These are phyloP conservation scores for Cryptoprocta ferox DNA, from an alignment of 2,797 vertebrate species.

Conservation along the genomic window DNA sequence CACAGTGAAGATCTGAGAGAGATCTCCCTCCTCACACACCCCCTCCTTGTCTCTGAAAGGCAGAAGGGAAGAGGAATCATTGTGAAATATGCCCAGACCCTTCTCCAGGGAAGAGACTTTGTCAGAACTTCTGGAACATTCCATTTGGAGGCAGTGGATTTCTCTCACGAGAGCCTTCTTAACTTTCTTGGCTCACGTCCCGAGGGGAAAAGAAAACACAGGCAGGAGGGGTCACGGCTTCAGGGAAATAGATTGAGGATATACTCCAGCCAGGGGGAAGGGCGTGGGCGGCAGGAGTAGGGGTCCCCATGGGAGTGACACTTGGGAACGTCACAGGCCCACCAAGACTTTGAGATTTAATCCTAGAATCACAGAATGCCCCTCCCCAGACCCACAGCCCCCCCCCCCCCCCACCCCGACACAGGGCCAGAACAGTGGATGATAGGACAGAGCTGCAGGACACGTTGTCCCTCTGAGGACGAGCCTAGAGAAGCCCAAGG, in stretches of 20 bases:
- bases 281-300: not conserved
- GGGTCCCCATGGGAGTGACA: accelerated
- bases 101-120: not conserved
- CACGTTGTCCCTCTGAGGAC: not conserved
- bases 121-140: not conserved
- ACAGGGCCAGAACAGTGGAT: not conserved
- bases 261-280: not conserved
- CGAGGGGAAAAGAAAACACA: not conserved
- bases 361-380: not conserved
- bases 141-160: not conserved
- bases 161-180: not conserved
- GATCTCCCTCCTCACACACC: too few species aligned
- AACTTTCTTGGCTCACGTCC: not conserved
- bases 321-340: not conserved
- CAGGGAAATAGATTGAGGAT: not conserved
- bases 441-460: not conserved
- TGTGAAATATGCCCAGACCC: not conserved
- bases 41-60: not conserved
- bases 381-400: not conserved
- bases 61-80: not conserved
- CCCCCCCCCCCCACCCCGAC: too few species aligned
- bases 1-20: too few species aligned
- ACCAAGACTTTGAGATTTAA: not conserved
- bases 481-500: not conserved
- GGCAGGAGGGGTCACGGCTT: not conserved